Evolutionary conservation across 2,888 invertebrate genomes (phyloP).

Genomic region (Crocallis elinguaria): DNA sequence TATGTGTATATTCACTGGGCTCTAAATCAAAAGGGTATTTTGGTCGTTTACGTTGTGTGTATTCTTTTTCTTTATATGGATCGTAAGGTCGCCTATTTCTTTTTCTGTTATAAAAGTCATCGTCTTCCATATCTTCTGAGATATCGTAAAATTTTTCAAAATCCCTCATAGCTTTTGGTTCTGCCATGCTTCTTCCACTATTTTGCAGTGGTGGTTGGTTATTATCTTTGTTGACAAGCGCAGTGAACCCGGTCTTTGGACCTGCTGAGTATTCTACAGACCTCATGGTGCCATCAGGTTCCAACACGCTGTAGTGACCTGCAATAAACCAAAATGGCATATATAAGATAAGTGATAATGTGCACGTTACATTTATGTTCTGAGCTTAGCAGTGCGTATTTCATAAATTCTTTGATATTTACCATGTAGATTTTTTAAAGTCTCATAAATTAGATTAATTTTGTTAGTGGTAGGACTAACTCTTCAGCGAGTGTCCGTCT

Average conservation of each 20-base stretch:
- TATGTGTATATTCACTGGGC: constrained; percentile 72
- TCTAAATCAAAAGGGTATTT: constrained; percentile 65
- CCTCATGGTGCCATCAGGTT: constrained; percentile 87
- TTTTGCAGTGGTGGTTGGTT: constrained; percentile 38
- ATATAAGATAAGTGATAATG: neutral
- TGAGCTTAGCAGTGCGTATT: too few species aligned
- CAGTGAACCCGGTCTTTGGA: constrained; percentile 83
- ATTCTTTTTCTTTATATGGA: constrained; percentile 51
- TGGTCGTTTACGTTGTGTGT: constrained; percentile 57
- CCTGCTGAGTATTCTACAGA: constrained; percentile 86
- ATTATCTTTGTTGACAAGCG: constrained; percentile 83
- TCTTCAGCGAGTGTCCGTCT: too few species aligned
- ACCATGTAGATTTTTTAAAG: too few species aligned
- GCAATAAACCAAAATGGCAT: constrained; percentile 35
- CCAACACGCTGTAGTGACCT: constrained; percentile 88
- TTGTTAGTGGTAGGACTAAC: too few species aligned
- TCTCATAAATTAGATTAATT: too few species aligned
- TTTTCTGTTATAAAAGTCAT: constrained; percentile 62
- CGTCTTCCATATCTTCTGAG: constrained; percentile 59
- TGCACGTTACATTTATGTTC: too few species aligned
- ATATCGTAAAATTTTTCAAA: constrained; percentile 69
- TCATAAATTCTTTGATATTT: too few species aligned
- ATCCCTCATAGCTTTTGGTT: constrained; percentile 68
- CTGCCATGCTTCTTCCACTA: constrained; percentile 47
- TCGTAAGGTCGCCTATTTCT: constrained; percentile 60